Conservation (phyloP, 2,113 vertebrate genomes). For the Gadus macrocephalus region DNA sequence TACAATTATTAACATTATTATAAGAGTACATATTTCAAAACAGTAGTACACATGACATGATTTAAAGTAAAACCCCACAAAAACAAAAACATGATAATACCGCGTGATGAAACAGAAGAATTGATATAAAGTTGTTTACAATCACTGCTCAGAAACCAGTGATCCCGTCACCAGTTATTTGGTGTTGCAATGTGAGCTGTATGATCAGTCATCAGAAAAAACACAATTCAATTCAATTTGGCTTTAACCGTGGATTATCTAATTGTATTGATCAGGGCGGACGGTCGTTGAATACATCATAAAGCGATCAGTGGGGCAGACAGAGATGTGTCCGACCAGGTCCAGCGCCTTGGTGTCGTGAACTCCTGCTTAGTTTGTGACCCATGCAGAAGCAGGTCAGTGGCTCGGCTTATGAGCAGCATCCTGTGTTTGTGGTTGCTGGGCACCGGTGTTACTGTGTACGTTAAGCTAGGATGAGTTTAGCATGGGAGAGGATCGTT, state of each 20-base stretch:
- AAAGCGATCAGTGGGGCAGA: slow-evolving; percentile 38
- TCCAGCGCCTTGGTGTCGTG: slow-evolving; percentile 47
- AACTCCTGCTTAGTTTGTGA: slow-evolving; percentile 68
- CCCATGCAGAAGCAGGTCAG: slow-evolving; percentile 66
- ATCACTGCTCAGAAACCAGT: slow-evolving; percentile 11
- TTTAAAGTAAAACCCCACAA: neutral
- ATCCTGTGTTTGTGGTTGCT: slow-evolving; percentile 45
- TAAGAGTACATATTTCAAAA: no score
- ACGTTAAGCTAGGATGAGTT: neutral
- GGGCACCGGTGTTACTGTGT: neutral
- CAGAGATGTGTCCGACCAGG: slow-evolving; percentile 50
- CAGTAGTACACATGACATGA: no score
- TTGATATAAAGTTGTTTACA: slow-evolving; percentile 17
- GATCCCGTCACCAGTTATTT: slow-evolving; percentile 12
- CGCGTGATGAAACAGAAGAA: neutral
- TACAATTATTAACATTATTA: no score
- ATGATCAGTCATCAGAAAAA: slow-evolving; percentile 19
- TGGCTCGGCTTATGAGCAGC: slow-evolving; percentile 50
- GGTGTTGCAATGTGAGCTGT: neutral
- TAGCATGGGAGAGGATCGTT: no score
- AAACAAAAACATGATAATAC: neutral
- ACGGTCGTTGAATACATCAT: slow-evolving; percentile 23
- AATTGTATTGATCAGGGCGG: slow-evolving; percentile 44
- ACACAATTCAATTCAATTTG: slow-evolving; percentile 31
- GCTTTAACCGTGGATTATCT: slow-evolving; percentile 36